Conservation (phyloP, 2,113 vertebrate species). For the Ictidomys tridecemlineatus region DNA sequence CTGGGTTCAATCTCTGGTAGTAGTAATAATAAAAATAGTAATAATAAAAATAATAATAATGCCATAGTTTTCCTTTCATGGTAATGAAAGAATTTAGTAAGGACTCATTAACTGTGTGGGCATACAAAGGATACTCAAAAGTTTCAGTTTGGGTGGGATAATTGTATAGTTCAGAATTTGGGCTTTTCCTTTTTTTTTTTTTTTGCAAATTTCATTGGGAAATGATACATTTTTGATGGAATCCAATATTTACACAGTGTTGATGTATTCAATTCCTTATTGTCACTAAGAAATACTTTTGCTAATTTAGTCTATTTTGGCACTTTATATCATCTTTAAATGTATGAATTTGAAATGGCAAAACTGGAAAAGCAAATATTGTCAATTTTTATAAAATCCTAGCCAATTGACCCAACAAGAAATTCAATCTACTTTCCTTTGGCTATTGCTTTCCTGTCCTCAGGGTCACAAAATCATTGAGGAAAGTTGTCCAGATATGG, state of each 20-base stretch:
- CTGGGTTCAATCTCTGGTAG: too few relatives aligned
- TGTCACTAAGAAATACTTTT: neutral
- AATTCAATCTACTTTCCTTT: neutral
- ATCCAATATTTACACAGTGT: neutral
- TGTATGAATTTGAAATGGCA: neutral
- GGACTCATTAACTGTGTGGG: neutral
- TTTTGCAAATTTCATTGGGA: neutral
- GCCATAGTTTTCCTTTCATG: neutral
- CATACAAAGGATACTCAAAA: neutral
- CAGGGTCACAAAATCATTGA: neutral
- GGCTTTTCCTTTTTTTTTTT: neutral
- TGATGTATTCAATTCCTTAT: neutral
- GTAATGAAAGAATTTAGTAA: neutral
- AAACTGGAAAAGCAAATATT: neutral
- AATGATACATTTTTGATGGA: neutral
- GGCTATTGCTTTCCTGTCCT: neutral
- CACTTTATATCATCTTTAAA: neutral
- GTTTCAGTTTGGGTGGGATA: neutral
- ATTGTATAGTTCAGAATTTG: neutral
- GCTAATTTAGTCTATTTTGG: neutral
- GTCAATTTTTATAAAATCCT: neutral
- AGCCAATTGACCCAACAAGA: neutral
- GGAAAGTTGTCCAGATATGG: neutral
- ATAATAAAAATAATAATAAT: too few relatives aligned
- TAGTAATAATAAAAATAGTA: too few relatives aligned